Evolutionary conservation across 2,888 invertebrate species (phyloP).

Genomic region (Stenoptilia bipunctidactyla): DNA sequence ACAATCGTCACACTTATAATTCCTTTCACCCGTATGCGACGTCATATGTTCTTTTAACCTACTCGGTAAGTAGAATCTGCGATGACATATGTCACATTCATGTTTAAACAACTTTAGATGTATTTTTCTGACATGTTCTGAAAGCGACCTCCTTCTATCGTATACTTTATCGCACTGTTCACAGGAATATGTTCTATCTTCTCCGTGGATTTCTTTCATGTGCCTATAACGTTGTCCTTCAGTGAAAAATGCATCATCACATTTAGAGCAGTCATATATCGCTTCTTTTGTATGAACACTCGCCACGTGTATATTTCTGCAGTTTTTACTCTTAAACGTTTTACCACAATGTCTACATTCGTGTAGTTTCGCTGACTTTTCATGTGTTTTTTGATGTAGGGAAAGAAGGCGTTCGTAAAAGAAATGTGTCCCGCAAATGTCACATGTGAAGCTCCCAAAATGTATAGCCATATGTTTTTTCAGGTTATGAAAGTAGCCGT

Average conservation of each 20-base stretch:
- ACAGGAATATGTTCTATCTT: conserved; percentile 27
- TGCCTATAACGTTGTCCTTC: conserved; percentile 21
- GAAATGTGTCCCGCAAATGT: conserved; percentile 56
- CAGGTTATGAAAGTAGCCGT: conserved; percentile 43
- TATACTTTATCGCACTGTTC: conserved; percentile 32
- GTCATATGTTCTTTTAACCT: conserved; percentile 58
- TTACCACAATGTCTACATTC: conserved; percentile 42
- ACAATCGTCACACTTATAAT: conserved; percentile 58
- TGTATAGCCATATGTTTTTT: conserved; percentile 56
- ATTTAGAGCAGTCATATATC: conserved; percentile 25
- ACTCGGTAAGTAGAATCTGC: conserved; percentile 26
- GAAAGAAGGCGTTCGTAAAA: conserved; percentile 52
- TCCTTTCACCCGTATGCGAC: conserved; percentile 58
- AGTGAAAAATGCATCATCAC: conserved; percentile 23
- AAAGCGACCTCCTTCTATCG: conserved; percentile 25
- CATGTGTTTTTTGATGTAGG: conserved; percentile 46
- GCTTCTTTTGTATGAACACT: conserved; percentile 26
- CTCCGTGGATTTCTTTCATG: conserved; percentile 30
- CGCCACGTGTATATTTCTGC: conserved; percentile 22
- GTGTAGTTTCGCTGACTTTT: conserved; percentile 35
- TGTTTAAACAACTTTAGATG: conserved; percentile 33
- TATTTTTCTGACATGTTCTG: conserved; percentile 29
- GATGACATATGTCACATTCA: conserved; percentile 46
- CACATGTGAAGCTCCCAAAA: conserved; percentile 51
- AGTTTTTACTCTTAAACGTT: conserved; percentile 26